Base-by-base conservation (phyloP, 2,888 invertebrate genomes). In the Steromphala cineraria region DNA sequence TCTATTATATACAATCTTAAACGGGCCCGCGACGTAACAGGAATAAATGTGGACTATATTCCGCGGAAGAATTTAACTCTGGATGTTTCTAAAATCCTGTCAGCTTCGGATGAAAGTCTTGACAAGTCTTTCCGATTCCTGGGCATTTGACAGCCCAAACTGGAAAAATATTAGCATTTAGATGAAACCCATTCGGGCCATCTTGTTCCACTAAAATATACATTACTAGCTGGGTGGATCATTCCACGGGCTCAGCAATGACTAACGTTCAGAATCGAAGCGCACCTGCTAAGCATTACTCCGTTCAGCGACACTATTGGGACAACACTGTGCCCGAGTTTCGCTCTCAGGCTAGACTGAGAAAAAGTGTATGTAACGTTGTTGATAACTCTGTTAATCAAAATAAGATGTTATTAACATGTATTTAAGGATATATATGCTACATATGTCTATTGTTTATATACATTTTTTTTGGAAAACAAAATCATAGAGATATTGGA, bases 101-200 rank as follows among this genome's bases (percentile, higher is more conserved):
- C 62, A 28, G 15, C 62, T 28, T 62, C 7, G 28, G 62, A 62
- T 62, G 62, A 62, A 62, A 62, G 62, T 62, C 15, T 28, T 62
- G 28, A 31, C 24, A 31, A 21, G 62, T 24, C 28, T 24, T 62
- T 28, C 28, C 62, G 62, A 24, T 62, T 24, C 62, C 62, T 28
- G 62, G 62, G 24, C 10, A 62, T 24, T 62, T 62, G 62, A 62
- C 62, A 62, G 28, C 24, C 62, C 62, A 21, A 62, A 62, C 62
- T 62, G 62, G 62, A 62, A 62, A 62, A 62, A 62, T 62, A 62
- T 62, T 62, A 31, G 62, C 28, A 31, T 62, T 28, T 62, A 62
- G 62, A 62, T 62, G 62, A 62, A 62, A 62, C 28, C 62, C 62
- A 62, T 62, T 62, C 62, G 28, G 28, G 10, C 62, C 62, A 62